Percentiles rank a stretch among this genome's conserved stretches.
These are phyloP conservation scores for Ceyx melanurus DNA, from an alignment of 2,113 vertebrate genomes.

Conservation along the genomic window DNA sequence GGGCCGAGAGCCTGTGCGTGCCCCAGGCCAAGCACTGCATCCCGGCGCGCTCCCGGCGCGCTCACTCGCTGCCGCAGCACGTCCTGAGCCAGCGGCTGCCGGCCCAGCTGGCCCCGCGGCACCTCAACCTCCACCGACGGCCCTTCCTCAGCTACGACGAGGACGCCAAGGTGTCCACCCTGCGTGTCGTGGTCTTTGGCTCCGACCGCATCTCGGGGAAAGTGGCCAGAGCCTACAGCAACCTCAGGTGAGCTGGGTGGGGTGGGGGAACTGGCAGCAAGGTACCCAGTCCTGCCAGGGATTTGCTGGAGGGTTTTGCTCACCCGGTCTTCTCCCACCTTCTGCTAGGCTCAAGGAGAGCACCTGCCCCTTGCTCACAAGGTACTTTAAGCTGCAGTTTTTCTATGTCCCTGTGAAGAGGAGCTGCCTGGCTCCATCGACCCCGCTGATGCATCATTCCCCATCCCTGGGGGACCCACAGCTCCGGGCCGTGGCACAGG, in stretches of 20 bases:
- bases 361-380: constrained; percentile 82
- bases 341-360: constrained; percentile 81
- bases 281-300: too few relatives aligned
- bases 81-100: constrained; percentile 63
- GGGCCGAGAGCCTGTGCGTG: constrained; percentile 86
- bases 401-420: constrained; percentile 90
- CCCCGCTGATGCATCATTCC: constrained; percentile 3
- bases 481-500: not conserved
- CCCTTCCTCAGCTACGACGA: constrained; percentile 91
- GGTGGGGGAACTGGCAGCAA: accelerated
- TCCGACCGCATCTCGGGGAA: constrained; percentile 93
- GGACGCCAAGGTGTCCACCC: constrained; percentile 78
- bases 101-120: constrained; percentile 36
- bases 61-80: constrained; percentile 88
- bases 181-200: constrained; percentile 93
- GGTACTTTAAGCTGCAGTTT: constrained; percentile 90
- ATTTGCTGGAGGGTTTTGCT: accelerated
- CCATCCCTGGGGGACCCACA: not conserved
- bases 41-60: constrained; percentile 81
- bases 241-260: constrained; percentile 74
- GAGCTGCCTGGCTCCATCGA: constrained; percentile 29
- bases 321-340: not conserved
- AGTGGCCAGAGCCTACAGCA: constrained; percentile 90
- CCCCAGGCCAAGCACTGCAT: constrained; percentile 68
- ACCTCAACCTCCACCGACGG: constrained; percentile 78